Conservation (phyloP, 1,140 invertebrate species). For the Solenopsis fugax region DNA sequence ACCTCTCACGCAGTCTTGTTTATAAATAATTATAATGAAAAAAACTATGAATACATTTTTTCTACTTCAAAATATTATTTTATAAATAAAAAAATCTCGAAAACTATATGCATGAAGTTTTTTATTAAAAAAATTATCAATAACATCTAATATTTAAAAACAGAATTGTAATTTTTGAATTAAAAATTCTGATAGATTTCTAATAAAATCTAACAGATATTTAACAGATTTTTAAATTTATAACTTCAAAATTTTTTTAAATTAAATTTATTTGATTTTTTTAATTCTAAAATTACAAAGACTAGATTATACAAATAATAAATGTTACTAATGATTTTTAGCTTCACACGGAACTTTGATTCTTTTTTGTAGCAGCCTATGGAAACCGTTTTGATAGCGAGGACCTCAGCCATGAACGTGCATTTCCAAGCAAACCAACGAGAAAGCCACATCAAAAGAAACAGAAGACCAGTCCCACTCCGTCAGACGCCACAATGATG, state of each 20-base stretch:
- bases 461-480: conserved; percentile 78
- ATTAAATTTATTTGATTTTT: not conserved
- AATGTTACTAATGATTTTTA: not conserved
- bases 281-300: conserved; percentile 2
- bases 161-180: not conserved
- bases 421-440: conserved; percentile 75
- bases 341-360: not conserved
- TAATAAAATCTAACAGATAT: not conserved
- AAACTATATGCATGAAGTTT: not conserved
- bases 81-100: not conserved
- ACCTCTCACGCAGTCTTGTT: not conserved
- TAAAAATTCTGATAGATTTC: not conserved
- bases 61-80: not conserved
- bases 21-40: not conserved
- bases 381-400: conserved; percentile 85
- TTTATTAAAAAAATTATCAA: not conserved
- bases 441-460: conserved; percentile 82
- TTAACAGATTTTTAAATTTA: no score
- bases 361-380: conserved; percentile 77
- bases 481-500: conserved; percentile 80
- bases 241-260: not conserved
- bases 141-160: not conserved
- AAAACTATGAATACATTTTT: not conserved
- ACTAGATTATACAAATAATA: not conserved
- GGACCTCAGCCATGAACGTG: conserved; percentile 88